Percentiles rank a stretch among this genome's conserved stretches.
phyloP scores from a whole-genome alignment of 1,140 invertebrate genomes.

The Streblospio benedicti region DNA sequence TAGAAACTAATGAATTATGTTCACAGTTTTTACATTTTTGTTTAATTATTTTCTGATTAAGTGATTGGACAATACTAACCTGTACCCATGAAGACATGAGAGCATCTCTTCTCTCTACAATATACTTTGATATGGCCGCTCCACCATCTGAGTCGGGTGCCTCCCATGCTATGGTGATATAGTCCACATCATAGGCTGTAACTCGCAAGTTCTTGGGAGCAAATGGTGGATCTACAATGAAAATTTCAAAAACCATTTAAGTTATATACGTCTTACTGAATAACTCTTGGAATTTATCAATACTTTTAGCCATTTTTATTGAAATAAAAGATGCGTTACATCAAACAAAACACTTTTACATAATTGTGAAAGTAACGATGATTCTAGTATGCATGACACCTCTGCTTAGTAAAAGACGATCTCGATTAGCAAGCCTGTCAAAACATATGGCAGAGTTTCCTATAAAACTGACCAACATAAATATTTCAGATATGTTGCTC shows the following conservation, averaged over 20 bases:
- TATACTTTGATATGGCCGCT: constrained; percentile 40
- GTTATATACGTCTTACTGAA: too few species aligned
- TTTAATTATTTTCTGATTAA: background rate
- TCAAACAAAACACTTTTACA: too few species aligned
- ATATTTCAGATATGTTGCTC: too few species aligned
- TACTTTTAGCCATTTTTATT: too few species aligned
- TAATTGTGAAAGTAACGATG: too few species aligned
- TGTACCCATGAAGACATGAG: constrained; percentile 29
- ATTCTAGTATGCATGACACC: too few species aligned
- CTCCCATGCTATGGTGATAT: constrained; percentile 62
- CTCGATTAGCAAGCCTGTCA: too few species aligned
- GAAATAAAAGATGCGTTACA: too few species aligned
- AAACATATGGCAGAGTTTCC: too few species aligned
- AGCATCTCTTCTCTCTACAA: constrained; percentile 39
- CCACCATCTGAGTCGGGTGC: constrained; percentile 41
- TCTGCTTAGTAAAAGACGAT: too few species aligned
- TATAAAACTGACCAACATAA: too few species aligned
- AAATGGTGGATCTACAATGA: constrained; percentile 47
- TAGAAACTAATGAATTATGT: background rate
- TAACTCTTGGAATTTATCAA: background rate
- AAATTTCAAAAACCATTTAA: background rate
- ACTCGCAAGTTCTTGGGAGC: constrained; percentile 49
- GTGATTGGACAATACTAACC: constrained; percentile 21
- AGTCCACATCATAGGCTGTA: constrained; percentile 56
- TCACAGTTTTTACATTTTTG: background rate